Evolutionary conservation across 23 tunicate genomes (phyloP).

Genomic region (Corella eumyota): DNA sequence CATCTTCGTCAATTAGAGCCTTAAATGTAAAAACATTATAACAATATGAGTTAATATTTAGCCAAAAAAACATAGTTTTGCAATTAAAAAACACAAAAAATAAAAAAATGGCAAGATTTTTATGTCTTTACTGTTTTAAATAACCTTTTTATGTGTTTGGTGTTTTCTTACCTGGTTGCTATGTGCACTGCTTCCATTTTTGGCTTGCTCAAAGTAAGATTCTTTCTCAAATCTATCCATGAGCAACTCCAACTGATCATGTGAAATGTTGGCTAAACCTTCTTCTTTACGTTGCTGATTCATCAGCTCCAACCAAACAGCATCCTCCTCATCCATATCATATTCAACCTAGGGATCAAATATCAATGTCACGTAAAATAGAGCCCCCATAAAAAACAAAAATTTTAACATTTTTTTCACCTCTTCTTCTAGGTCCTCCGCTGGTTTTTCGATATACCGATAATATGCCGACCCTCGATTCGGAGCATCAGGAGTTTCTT

Average conservation of each 20-base stretch:
- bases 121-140: too few species aligned
- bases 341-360: slow-evolving; percentile 54
- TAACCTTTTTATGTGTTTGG: too few species aligned
- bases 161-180: slow-evolving; percentile 43
- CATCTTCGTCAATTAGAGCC: slow-evolving; percentile 90
- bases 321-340: slow-evolving; percentile 97
- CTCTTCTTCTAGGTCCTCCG: slow-evolving; percentile 78
- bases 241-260: slow-evolving; percentile 65
- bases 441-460: slow-evolving; percentile 72
- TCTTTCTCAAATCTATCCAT: slow-evolving; percentile 97
- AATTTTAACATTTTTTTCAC: slow-evolving; percentile 8
- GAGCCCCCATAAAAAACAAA: too few species aligned
- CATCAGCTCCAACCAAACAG: slow-evolving; percentile 89
- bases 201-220: slow-evolving; percentile 89
- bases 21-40: background rate
- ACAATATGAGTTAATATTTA: background rate
- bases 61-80: background rate
- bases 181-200: slow-evolving; percentile 26
- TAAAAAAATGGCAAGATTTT: too few species aligned
- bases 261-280: slow-evolving; percentile 15
- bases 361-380: too few species aligned
- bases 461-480: slow-evolving; percentile 56
- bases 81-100: too few species aligned
- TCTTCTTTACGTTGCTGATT: slow-evolving; percentile 59
- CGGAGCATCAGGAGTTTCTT: slow-evolving; percentile 49